Percentiles rank a stretch among this genome's conserved stretches.
Conservation (phyloP, 2,888 invertebrate genomes). For the Drosophila tanythrix region DNA sequence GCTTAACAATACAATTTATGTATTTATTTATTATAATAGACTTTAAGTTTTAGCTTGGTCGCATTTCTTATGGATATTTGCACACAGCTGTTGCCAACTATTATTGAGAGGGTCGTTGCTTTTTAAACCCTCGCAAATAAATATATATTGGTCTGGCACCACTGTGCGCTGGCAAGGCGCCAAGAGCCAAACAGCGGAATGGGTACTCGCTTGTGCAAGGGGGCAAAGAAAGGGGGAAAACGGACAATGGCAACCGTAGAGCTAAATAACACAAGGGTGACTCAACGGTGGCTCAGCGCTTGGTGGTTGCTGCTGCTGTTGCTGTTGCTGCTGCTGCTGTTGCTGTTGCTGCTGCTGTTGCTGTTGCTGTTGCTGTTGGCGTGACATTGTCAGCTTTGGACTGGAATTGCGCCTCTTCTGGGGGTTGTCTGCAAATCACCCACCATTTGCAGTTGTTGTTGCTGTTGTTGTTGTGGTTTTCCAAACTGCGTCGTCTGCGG, state of each 20-base stretch:
- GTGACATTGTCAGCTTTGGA: slow-evolving; percentile 63
- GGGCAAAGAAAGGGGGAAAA: neutral
- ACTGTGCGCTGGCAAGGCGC: slow-evolving; percentile 68
- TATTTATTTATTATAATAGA: neutral
- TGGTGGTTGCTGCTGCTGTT: slow-evolving; percentile 62
- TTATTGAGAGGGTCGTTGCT: neutral
- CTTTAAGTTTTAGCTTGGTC: neutral
- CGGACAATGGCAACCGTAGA: slow-evolving; percentile 69
- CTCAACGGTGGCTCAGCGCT: slow-evolving; percentile 66
- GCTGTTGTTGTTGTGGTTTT: slow-evolving; percentile 44
- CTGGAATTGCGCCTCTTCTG: slow-evolving; percentile 38
- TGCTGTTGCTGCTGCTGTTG: slow-evolving; percentile 20
- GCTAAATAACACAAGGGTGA: slow-evolving; percentile 74
- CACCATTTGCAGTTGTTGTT: slow-evolving; percentile 56
- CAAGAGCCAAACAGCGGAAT: slow-evolving; percentile 46
- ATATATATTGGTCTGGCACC: slow-evolving; percentile 15
- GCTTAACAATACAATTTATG: neutral
- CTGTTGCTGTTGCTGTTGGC: slow-evolving; percentile 40
- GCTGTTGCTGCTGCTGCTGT: slow-evolving; percentile 3
- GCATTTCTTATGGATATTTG: neutral
- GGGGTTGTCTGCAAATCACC: slow-evolving; percentile 74
- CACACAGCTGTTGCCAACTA: neutral
- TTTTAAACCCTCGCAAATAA: neutral
- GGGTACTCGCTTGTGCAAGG: slow-evolving; percentile 39
- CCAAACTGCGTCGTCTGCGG: slow-evolving; percentile 50